These are phyloP conservation scores for Pollachius pollachius DNA, from an alignment of 2,113 vertebrate species.

Conservation along the genomic window DNA sequence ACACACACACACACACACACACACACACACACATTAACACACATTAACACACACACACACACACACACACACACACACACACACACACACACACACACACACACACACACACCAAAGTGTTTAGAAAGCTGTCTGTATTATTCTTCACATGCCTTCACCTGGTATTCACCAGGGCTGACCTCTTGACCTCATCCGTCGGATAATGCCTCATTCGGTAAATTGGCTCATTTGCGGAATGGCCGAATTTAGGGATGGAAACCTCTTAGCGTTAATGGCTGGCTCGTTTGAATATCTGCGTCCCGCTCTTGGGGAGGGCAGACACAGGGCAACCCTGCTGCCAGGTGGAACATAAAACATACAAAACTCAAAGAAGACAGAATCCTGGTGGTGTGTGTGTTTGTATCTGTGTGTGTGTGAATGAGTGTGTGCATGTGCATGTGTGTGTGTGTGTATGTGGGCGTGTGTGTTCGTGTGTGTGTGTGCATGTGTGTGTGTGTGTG, in stretches of 20 bases:
- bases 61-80: no score
- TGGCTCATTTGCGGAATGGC: slow-evolving; percentile 69
- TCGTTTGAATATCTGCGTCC: slow-evolving; percentile 63
- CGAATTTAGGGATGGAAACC: slow-evolving; percentile 61
- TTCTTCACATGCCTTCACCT: slow-evolving; percentile 46
- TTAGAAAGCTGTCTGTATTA: no score
- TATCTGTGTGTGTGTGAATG: neutral
- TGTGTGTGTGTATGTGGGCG: slow-evolving; percentile 30
- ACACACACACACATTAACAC: no score
- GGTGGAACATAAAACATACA: neutral
- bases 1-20: neutral
- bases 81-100: no score
- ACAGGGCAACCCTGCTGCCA: slow-evolving; percentile 49
- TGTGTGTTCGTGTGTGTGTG: neutral
- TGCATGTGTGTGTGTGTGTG: no score
- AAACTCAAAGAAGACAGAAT: neutral
- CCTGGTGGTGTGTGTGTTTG: slow-evolving; percentile 13
- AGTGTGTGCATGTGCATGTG: no score
- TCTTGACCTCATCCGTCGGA: slow-evolving; percentile 66
- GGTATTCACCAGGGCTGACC: slow-evolving; percentile 66
- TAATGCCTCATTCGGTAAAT: slow-evolving; percentile 62
- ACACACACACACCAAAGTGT: no score
- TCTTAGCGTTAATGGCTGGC: slow-evolving; percentile 66
- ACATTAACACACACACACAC: no score
- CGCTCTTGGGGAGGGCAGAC: slow-evolving; percentile 53